phyloP scores from a whole-genome alignment of 2,797 vertebrate genomes.

The Crypturellus tataupa region DNA sequence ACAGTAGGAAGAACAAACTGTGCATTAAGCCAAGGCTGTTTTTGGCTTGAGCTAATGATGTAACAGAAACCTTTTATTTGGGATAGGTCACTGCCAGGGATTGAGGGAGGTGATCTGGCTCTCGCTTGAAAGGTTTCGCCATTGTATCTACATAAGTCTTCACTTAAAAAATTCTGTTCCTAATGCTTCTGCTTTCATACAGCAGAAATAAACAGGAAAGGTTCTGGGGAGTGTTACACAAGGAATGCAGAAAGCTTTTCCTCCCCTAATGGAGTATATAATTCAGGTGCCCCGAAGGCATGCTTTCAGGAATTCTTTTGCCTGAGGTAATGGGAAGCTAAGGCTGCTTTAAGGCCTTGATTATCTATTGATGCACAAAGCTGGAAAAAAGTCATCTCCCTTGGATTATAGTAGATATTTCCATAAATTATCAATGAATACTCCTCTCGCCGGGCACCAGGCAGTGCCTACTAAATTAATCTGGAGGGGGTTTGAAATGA shows the following conservation, averaged over 20 bases:
- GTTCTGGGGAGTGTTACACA: slow-evolving; percentile 92
- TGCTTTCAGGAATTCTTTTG: slow-evolving; percentile 99
- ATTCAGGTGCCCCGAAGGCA: slow-evolving; percentile 99
- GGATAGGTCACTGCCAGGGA: slow-evolving; percentile 87
- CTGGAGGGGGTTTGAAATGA: slow-evolving; percentile 78
- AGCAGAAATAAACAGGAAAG: slow-evolving; percentile 89
- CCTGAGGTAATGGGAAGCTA: slow-evolving; percentile 99
- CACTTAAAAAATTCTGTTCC: slow-evolving; percentile 89
- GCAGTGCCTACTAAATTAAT: slow-evolving; percentile 87
- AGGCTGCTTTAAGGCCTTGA: slow-evolving; percentile 98
- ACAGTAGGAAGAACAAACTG: slow-evolving; percentile 96
- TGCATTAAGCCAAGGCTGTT: slow-evolving; percentile 91
- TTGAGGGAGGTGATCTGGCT: slow-evolving; percentile 85
- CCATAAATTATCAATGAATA: slow-evolving; percentile 99
- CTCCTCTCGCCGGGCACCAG: slow-evolving; percentile 87
- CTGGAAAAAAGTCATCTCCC: slow-evolving; percentile 96
- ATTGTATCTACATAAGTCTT: slow-evolving; percentile 96
- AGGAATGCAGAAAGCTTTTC: slow-evolving; percentile 93
- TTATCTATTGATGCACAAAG: slow-evolving; percentile 99
- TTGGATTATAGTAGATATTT: slow-evolving; percentile 98
- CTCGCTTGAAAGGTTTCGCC: slow-evolving; percentile 88
- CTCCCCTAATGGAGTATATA: slow-evolving; percentile 99
- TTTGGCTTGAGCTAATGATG: slow-evolving; percentile 96
- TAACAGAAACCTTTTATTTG: slow-evolving; percentile 92
- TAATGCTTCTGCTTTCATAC: slow-evolving; percentile 87